These are phyloP conservation scores for Tokudaia muenninki DNA, from an alignment of 2,797 vertebrate species.

Conservation along the genomic window DNA sequence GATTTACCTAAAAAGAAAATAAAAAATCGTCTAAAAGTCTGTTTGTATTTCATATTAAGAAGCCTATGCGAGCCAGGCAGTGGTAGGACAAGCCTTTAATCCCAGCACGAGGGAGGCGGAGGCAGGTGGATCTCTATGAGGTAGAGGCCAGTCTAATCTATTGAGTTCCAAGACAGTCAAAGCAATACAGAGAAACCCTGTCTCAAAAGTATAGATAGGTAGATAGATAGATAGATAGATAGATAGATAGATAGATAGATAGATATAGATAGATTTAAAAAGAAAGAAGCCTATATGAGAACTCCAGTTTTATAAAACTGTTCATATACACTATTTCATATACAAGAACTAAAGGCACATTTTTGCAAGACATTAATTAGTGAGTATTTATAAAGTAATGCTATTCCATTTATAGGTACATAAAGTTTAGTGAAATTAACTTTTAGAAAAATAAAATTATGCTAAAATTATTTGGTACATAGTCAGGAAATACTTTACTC, in stretches of 20 bases:
- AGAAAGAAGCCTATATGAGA: background rate
- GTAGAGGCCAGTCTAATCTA: background rate
- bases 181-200: too few relatives aligned
- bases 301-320: background rate
- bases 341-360: background rate
- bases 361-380: background rate
- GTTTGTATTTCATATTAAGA: conserved; percentile 1
- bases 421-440: background rate
- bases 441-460: conserved; percentile 41
- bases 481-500: background rate
- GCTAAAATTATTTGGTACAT: background rate
- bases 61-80: background rate
- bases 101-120: background rate
- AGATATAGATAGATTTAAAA: too few relatives aligned
- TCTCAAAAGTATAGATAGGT: background rate
- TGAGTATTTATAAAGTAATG: conserved; percentile 14
- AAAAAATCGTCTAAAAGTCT: background rate
- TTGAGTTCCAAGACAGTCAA: background rate
- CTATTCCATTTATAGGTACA: background rate
- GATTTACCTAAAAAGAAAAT: conserved; percentile 91
- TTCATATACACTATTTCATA: background rate
- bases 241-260: background rate
- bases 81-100: background rate
- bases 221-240: background rate
- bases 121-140: background rate